These are phyloP conservation scores for Paramormyrops kingsleyae DNA, from an alignment of 2,113 vertebrate genomes.

Conservation along the genomic window DNA sequence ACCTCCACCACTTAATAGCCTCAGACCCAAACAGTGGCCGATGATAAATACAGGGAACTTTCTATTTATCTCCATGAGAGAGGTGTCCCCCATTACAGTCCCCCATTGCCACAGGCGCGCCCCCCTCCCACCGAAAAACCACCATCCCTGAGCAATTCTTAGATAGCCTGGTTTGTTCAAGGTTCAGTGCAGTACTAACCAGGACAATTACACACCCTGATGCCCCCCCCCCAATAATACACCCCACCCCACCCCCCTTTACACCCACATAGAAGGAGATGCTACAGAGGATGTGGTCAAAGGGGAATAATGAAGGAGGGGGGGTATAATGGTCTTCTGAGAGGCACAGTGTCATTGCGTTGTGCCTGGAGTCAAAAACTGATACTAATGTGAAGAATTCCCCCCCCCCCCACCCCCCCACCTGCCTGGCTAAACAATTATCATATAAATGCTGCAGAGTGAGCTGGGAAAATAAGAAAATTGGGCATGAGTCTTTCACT, in stretches of 20 bases:
- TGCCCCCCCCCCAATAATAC: conserved; percentile 40
- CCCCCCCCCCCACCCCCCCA: conserved; percentile 58
- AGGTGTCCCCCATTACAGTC: conserved; percentile 73
- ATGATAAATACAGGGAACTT: conserved; percentile 76
- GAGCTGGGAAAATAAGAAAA: conserved; percentile 71
- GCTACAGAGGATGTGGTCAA: conserved; percentile 60
- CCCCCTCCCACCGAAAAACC: too few species aligned
- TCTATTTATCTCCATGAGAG: conserved; percentile 74
- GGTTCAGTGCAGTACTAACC: conserved; percentile 74
- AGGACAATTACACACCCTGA: conserved; percentile 75
- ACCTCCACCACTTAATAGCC: conserved; percentile 68
- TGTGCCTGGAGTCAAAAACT: conserved; percentile 73
- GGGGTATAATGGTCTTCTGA: conserved; percentile 69
- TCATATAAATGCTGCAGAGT: conserved; percentile 64
- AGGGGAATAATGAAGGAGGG: conserved; percentile 56
- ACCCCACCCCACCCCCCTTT: conserved; percentile 17
- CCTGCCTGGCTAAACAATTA: conserved; percentile 65
- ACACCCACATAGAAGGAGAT: conserved; percentile 62
- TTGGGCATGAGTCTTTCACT: conserved; percentile 49
- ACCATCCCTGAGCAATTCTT: too few species aligned
- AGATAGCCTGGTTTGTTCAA: conserved; percentile 75
- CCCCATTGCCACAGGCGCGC: too few species aligned
- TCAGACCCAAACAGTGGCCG: conserved; percentile 70
- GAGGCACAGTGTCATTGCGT: conserved; percentile 74
- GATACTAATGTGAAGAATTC: conserved; percentile 75